Conservation (phyloP, 2,113 vertebrate genomes). For the Percina caprodes region DNA sequence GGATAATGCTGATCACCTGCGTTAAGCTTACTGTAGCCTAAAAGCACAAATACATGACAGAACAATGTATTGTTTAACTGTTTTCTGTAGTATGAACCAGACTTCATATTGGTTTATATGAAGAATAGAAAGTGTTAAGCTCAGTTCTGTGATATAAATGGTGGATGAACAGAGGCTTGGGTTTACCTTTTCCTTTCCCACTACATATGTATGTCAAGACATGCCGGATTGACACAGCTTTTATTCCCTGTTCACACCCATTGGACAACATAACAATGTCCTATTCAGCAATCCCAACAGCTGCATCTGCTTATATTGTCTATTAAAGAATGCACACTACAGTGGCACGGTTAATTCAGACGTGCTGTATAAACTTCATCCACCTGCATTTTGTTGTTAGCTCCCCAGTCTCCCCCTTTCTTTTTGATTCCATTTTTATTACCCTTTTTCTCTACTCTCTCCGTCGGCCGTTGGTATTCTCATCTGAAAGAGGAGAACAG, state of each 20-base stretch:
- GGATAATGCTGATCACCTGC: constrained; percentile 59
- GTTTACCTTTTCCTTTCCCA: constrained; percentile 13
- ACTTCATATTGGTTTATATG: neutral
- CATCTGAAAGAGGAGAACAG: constrained; percentile 68
- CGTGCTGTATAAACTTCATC: constrained; percentile 63
- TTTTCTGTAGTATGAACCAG: neutral
- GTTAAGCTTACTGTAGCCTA: constrained; percentile 35
- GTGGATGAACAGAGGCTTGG: neutral
- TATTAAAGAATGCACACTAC: constrained; percentile 33
- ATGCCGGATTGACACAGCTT: neutral
- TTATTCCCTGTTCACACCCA: neutral
- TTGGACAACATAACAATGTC: constrained; percentile 27
- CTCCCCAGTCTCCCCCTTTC: constrained; percentile 8
- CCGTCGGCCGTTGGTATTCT: constrained; percentile 66
- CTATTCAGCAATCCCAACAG: constrained; percentile 26
- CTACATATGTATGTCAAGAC: constrained; percentile 4
- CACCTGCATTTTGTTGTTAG: constrained; percentile 55
- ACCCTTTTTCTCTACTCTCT: constrained; percentile 15
- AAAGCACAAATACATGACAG: neutral
- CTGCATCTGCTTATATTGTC: constrained; percentile 47
- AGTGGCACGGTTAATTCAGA: constrained; percentile 60
- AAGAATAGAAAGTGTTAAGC: neutral
- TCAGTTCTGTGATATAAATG: constrained; percentile 1
- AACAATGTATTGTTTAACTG: neutral
- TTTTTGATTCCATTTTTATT: neutral